phyloP scores from a whole-genome alignment of 92 coral and sea anemone species.

The Blastomussa wellsi region DNA sequence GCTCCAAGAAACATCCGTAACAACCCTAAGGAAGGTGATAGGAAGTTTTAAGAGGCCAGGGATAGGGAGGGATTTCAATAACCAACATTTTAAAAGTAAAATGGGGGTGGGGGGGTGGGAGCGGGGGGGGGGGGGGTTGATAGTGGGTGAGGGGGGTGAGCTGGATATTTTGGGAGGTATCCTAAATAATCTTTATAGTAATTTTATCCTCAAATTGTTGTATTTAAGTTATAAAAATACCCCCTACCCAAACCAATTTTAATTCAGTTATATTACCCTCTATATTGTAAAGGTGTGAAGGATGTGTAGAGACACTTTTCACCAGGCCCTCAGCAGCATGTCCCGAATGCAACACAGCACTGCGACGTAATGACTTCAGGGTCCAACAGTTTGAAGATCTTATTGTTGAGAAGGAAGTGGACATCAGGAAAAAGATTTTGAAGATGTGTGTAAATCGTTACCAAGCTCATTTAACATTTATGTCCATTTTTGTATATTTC shows the following conservation, averaged over 20 bases:
- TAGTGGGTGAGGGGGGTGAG: too few species aligned
- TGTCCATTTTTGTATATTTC: too few species aligned
- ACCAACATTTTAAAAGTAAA: too few species aligned
- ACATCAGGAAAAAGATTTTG: constrained; percentile 83
- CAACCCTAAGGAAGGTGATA: too few species aligned
- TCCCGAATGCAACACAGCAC: constrained; percentile 93
- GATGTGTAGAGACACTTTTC: constrained; percentile 93
- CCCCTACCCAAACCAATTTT: not conserved
- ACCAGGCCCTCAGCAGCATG: constrained; percentile 99
- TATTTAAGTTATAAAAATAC: too few species aligned
- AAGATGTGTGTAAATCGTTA: constrained; percentile 64
- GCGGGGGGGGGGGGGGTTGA: too few species aligned
- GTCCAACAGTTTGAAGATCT: constrained; percentile 97
- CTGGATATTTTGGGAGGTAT: too few species aligned
- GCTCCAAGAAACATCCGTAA: too few species aligned
- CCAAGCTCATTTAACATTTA: not conserved
- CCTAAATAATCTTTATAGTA: too few species aligned
- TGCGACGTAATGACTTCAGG: constrained; percentile 93
- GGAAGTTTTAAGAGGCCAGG: too few species aligned
- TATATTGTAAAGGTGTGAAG: constrained; percentile 62
- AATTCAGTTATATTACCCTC: not conserved
- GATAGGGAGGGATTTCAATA: too few species aligned
- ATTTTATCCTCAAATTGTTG: not conserved
- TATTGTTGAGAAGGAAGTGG: constrained; percentile 98
- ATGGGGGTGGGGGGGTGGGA: too few species aligned